Percentiles rank a stretch among this genome's conserved stretches.
These are phyloP conservation scores for Exocentrus adspersus DNA, from an alignment of 2,888 invertebrate genomes.

Conservation along the genomic window DNA sequence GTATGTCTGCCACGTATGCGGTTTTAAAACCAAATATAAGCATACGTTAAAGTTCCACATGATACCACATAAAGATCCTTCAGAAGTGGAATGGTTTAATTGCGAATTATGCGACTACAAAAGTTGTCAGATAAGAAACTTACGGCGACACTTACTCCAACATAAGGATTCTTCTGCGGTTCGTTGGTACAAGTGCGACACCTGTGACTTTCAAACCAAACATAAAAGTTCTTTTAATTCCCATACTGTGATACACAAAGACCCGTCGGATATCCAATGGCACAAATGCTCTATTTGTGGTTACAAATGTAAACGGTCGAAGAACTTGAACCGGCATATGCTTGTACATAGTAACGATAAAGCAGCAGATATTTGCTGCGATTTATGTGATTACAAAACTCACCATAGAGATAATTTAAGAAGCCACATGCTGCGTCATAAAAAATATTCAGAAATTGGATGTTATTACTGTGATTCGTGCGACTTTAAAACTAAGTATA, in stretches of 20 bases:
- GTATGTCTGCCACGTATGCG: constrained; percentile 5
- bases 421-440: not conserved
- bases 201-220: constrained; percentile 4
- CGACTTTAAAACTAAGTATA: not conserved
- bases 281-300: constrained; percentile 3
- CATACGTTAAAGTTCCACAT: not conserved
- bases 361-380: too few species aligned
- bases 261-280: not conserved
- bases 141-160: not conserved
- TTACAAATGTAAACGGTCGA: not conserved
- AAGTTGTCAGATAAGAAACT: not conserved
- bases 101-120: constrained; percentile 9
- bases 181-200: not conserved
- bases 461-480: not conserved
- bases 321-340: not conserved
- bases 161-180: not conserved
- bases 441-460: not conserved
- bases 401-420: not conserved
- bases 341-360: too few species aligned
- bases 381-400: not conserved
- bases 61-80: not conserved
- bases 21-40: constrained; percentile 13
- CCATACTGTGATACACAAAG: not conserved
- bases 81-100: not conserved
- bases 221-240: not conserved